Evolutionary conservation across 2,113 vertebrate genomes (phyloP).

Genomic region (Gila orcuttii): DNA sequence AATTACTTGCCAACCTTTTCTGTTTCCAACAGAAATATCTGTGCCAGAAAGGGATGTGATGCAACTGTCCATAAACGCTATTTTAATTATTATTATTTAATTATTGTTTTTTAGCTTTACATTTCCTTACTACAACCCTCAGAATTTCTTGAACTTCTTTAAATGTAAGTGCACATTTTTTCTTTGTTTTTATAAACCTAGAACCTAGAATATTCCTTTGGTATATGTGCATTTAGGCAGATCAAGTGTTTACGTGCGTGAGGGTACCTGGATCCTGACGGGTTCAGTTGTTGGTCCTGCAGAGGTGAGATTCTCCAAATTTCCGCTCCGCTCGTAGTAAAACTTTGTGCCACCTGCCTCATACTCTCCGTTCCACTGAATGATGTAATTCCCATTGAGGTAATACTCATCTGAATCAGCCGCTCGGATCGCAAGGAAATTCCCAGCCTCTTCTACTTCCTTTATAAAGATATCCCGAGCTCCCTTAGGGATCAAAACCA

Average conservation of each 20-base stretch:
- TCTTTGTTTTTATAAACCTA: neutral
- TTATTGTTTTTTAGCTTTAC: neutral
- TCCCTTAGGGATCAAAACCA: constrained; percentile 92
- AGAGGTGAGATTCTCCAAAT: constrained; percentile 93
- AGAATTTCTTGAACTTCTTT: neutral
- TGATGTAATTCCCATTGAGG: constrained; percentile 94
- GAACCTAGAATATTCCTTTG: neutral
- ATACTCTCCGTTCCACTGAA: constrained; percentile 98
- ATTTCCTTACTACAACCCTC: neutral
- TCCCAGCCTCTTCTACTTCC: constrained; percentile 89
- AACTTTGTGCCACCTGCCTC: constrained; percentile 88
- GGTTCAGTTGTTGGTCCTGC: constrained; percentile 89
- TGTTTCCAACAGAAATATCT: neutral
- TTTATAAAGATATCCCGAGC: constrained; percentile 90
- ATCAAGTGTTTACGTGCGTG: neutral
- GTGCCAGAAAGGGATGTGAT: neutral
- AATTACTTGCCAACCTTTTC: neutral
- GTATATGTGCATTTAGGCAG: too few species aligned
- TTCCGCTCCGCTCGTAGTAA: constrained; percentile 88
- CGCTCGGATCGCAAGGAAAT: constrained; percentile 90
- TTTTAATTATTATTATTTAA: neutral
- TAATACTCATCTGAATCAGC: constrained; percentile 87
- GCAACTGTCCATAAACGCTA: neutral
- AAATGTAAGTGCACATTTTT: neutral
- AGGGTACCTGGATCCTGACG: constrained; percentile 90